Evolutionary conservation across 1,140 invertebrate genomes (phyloP).

Genomic region (Ooceraea biroi): DNA sequence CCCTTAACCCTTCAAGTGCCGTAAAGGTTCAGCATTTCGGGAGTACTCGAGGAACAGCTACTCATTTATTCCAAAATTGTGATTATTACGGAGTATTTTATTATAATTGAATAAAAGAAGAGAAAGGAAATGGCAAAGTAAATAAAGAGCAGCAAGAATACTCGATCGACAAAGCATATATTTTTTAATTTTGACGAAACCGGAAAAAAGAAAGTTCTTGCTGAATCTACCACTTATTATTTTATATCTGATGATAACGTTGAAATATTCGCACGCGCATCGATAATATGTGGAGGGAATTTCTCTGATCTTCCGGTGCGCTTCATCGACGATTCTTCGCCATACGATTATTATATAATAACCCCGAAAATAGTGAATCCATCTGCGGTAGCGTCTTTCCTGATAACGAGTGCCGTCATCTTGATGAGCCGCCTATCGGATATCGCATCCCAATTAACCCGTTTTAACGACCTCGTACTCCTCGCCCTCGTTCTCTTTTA

Average conservation of each 20-base stretch:
- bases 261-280: not conserved
- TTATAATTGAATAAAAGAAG: conserved; percentile 10
- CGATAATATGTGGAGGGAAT: not conserved
- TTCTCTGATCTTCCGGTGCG: not conserved
- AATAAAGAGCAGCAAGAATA: not conserved
- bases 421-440: conserved; percentile 52
- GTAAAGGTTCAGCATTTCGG: not conserved
- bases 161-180: not conserved
- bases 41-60: not conserved
- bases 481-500: not conserved
- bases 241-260: too few relatives aligned
- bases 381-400: conserved; percentile 14
- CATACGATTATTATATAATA: not conserved
- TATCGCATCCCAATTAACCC: conserved; percentile 59
- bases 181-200: not conserved
- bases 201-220: not conserved
- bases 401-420: conserved; percentile 47
- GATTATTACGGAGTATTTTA: not conserved
- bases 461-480: conserved; percentile 39
- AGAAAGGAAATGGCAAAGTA: not conserved
- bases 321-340: conserved; percentile 28
- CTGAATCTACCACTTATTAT: not conserved
- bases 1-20: not conserved
- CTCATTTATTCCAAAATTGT: not conserved
- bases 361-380: conserved; percentile 16